A percentile compares a stretch with the other conserved stretches of the same genome.
Evolutionary conservation across 2,797 vertebrate species (phyloP).

Genomic region (Streptopelia turtur): DNA sequence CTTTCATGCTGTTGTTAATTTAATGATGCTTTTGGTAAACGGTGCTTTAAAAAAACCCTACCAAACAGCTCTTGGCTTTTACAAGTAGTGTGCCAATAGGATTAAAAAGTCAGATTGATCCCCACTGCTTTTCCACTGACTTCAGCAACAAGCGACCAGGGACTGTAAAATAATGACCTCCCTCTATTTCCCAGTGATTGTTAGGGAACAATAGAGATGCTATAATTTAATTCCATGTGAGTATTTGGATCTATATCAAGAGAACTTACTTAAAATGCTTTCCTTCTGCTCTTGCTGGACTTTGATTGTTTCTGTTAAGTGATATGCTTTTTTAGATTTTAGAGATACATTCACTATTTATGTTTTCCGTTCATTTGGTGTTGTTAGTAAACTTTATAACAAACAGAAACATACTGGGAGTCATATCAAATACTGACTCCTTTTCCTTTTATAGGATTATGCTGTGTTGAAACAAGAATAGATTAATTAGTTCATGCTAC

Average conservation of each 20-base stretch:
- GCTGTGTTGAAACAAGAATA: neutral
- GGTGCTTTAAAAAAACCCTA: neutral
- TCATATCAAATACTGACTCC: neutral
- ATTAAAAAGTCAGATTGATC: neutral
- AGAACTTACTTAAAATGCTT: neutral
- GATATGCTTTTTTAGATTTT: neutral
- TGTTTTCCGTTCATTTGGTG: neutral
- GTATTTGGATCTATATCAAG: neutral
- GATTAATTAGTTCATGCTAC: neutral
- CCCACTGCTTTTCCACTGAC: neutral
- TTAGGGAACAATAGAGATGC: neutral
- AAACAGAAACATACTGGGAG: neutral
- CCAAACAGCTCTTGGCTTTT: neutral
- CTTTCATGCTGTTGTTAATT: neutral
- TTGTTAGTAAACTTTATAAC: neutral
- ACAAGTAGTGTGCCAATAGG: neutral
- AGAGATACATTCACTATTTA: neutral
- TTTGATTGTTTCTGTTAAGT: neutral
- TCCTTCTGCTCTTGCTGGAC: neutral
- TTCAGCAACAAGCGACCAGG: neutral
- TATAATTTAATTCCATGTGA: constrained; percentile 17
- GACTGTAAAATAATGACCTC: neutral
- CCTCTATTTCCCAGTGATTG: neutral
- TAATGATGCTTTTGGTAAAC: neutral
- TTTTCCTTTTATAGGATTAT: neutral